Evolutionary conservation across 2,888 invertebrate genomes (phyloP).

Genomic region (Scrobipalpa costella): DNA sequence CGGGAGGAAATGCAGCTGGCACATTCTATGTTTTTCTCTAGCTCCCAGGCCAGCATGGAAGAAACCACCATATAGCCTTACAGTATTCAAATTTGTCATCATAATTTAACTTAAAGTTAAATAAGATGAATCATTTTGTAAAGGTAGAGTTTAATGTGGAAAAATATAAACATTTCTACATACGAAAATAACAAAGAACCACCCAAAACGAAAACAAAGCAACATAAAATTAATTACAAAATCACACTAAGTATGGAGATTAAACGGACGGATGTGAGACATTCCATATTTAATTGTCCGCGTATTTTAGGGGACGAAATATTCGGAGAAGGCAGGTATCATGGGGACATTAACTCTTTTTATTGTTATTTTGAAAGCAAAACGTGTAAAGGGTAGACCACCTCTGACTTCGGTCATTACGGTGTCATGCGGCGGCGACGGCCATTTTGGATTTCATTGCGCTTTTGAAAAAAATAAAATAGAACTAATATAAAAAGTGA

Average conservation of each 20-base stretch:
- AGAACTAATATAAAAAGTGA: neutral
- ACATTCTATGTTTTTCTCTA: too few relatives aligned
- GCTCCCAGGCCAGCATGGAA: too few relatives aligned
- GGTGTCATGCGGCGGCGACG: slow-evolving; percentile 1
- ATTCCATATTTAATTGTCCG: slow-evolving; percentile 60
- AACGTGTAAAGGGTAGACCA: slow-evolving; percentile 66
- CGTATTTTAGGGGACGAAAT: slow-evolving; percentile 64
- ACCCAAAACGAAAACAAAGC: neutral
- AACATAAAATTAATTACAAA: neutral
- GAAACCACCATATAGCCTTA: too few relatives aligned
- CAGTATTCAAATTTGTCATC: too few relatives aligned
- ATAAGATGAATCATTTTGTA: too few relatives aligned
- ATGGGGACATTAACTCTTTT: slow-evolving; percentile 49
- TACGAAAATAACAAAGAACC: neutral
- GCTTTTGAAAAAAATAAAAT: neutral
- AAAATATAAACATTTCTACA: too few relatives aligned
- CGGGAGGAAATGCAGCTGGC: too few relatives aligned
- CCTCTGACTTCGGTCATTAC: slow-evolving; percentile 57
- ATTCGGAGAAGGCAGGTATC: slow-evolving; percentile 47
- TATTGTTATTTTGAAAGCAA: slow-evolving; percentile 42
- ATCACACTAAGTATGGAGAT: slow-evolving; percentile 16
- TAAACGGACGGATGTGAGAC: slow-evolving; percentile 27
- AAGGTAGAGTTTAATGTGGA: too few relatives aligned
- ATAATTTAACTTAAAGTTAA: too few relatives aligned
- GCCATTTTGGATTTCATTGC: neutral